Conservation (phyloP, 2,113 vertebrate species). For the Tachysurus vachellii region DNA sequence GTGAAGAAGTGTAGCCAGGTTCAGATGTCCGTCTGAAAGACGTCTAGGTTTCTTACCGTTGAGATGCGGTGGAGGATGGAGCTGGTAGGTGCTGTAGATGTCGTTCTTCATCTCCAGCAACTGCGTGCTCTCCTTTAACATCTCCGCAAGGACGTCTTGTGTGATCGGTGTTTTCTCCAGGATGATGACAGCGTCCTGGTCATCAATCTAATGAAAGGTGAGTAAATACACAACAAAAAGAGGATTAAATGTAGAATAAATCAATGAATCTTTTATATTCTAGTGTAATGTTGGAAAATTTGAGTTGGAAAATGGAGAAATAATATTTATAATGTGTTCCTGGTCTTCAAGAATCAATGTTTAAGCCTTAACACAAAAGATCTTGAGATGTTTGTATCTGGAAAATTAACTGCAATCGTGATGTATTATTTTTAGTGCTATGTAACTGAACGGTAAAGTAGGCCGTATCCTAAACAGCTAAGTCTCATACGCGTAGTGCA, state of each 20-base stretch:
- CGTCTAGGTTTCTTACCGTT: slow-evolving; percentile 70
- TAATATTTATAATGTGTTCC: neutral
- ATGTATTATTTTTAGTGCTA: neutral
- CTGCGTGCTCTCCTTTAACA: slow-evolving; percentile 75
- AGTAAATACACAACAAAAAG: neutral
- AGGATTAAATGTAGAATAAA: neutral
- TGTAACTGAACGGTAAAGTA: neutral
- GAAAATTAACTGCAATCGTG: neutral
- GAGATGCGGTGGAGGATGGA: slow-evolving; percentile 80
- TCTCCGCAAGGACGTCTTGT: slow-evolving; percentile 74
- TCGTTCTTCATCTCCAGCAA: slow-evolving; percentile 86
- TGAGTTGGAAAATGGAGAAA: neutral
- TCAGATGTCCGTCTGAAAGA: neutral
- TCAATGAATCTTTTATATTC: too few relatives aligned
- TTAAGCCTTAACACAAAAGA: neutral
- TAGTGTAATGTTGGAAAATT: neutral
- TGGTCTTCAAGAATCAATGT: too few relatives aligned
- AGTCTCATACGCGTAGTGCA: neutral
- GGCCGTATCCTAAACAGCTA: neutral
- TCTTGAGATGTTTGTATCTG: neutral
- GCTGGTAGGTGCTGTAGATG: slow-evolving; percentile 88
- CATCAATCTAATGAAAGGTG: slow-evolving; percentile 69
- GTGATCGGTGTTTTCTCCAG: slow-evolving; percentile 93
- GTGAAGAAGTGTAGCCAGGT: too few relatives aligned
- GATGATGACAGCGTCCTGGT: slow-evolving; percentile 85